These are phyloP conservation scores for Sebastes nivosus DNA, from an alignment of 2,797 vertebrate genomes.

Conservation along the genomic window DNA sequence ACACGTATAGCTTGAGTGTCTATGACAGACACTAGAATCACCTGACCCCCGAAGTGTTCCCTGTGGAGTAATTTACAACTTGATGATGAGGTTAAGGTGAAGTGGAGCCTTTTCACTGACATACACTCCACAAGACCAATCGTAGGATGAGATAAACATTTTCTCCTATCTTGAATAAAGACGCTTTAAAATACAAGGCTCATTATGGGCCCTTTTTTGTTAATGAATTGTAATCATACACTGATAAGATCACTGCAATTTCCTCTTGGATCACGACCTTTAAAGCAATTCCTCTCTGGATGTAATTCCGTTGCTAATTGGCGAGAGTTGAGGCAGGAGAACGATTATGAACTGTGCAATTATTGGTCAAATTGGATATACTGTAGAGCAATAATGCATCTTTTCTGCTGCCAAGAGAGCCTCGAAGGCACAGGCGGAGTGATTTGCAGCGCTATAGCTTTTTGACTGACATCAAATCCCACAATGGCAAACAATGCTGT, in stretches of 20 bases:
- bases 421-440: conserved; percentile 36
- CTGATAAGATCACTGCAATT: conserved; percentile 57
- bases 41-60: neutral
- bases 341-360: conserved; percentile 60
- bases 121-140: neutral
- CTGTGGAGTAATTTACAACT: conserved; percentile 10
- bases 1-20: neutral
- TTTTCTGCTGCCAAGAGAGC: conserved; percentile 29
- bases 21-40: neutral
- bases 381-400: conserved; percentile 38
- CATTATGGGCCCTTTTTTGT: conserved; percentile 28
- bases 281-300: conserved; percentile 48
- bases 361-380: conserved; percentile 54
- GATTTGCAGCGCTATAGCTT: conserved; percentile 47
- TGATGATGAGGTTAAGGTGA: conserved; percentile 19
- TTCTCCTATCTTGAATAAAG: conserved; percentile 11
- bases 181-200: neutral
- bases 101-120: neutral
- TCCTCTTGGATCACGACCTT: conserved; percentile 56
- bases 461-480: conserved; percentile 70
- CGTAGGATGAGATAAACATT: conserved; percentile 12
- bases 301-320: conserved; percentile 63
- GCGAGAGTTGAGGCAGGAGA: conserved; percentile 26
- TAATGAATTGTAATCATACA: conserved; percentile 31
- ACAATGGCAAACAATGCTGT: conserved; percentile 68